These are phyloP conservation scores for Fratercula arctica DNA, from an alignment of 2,797 vertebrate species.

Conservation along the genomic window DNA sequence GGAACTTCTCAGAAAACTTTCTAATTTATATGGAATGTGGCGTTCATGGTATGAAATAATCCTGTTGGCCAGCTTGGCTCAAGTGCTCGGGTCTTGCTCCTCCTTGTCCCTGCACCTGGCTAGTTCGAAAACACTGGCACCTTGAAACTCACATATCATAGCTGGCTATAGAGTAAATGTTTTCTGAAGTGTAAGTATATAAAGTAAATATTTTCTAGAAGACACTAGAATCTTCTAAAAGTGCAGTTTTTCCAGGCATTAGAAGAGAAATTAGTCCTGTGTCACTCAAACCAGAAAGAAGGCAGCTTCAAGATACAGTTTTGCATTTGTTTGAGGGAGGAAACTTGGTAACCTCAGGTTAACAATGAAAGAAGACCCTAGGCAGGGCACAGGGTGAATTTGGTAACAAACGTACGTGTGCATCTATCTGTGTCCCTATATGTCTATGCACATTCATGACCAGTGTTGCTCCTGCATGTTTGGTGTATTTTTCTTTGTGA, in stretches of 20 bases:
- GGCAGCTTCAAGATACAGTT: neutral
- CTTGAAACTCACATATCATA: neutral
- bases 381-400: neutral
- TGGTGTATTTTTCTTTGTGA: neutral
- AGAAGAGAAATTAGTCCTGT: neutral
- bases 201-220: too few species aligned
- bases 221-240: neutral
- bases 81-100: neutral
- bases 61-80: neutral
- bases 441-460: neutral
- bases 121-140: neutral
- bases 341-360: neutral
- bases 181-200: neutral
- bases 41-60: neutral
- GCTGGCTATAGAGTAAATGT: neutral
- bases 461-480: accelerated
- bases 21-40: neutral
- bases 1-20: neutral
- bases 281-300: neutral
- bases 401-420: neutral
- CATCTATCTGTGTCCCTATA: neutral
- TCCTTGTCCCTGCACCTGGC: neutral
- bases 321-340: neutral
- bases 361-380: neutral
- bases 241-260: neutral